These are phyloP conservation scores for Heliocidaris tuberculata DNA, from an alignment of 35 echinoderm and acorn worm species.

Conservation along the genomic window DNA sequence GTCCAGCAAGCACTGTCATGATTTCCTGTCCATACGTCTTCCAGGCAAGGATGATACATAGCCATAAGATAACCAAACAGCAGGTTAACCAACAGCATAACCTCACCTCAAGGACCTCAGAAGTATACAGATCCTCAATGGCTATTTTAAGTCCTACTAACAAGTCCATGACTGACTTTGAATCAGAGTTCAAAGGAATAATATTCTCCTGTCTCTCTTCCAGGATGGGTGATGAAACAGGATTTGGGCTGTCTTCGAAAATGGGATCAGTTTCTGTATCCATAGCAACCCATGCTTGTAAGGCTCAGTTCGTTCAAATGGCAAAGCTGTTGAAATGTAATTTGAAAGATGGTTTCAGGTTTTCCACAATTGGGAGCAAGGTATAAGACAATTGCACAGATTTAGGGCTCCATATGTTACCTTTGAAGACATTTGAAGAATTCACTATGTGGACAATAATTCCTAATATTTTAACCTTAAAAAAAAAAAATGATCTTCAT, in stretches of 20 bases:
- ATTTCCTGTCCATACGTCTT: conserved; percentile 70
- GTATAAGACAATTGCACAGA: too few relatives aligned
- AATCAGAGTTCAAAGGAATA: neutral
- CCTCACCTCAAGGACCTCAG: conserved; percentile 62
- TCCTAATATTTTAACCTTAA: too few relatives aligned
- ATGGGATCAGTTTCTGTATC: neutral
- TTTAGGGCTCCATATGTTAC: too few relatives aligned
- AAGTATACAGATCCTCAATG: conserved; percentile 40
- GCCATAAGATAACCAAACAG: conserved; percentile 28
- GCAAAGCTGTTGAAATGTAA: neutral
- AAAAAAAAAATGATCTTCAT: too few relatives aligned
- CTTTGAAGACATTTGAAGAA: too few relatives aligned
- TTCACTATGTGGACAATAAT: too few relatives aligned
- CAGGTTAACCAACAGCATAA: conserved; percentile 64
- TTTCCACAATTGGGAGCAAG: too few relatives aligned
- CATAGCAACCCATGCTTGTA: neutral
- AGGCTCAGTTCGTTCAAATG: neutral
- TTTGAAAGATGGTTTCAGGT: too few relatives aligned
- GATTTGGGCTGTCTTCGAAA: neutral
- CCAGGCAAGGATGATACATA: conserved; percentile 66
- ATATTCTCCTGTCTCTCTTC: neutral
- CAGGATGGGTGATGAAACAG: neutral
- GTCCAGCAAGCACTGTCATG: neutral
- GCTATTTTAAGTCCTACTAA: neutral
- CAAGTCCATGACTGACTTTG: neutral